Evolutionary conservation across 2,797 vertebrate genomes (phyloP).

Genomic region (Nannoperca obscura): DNA sequence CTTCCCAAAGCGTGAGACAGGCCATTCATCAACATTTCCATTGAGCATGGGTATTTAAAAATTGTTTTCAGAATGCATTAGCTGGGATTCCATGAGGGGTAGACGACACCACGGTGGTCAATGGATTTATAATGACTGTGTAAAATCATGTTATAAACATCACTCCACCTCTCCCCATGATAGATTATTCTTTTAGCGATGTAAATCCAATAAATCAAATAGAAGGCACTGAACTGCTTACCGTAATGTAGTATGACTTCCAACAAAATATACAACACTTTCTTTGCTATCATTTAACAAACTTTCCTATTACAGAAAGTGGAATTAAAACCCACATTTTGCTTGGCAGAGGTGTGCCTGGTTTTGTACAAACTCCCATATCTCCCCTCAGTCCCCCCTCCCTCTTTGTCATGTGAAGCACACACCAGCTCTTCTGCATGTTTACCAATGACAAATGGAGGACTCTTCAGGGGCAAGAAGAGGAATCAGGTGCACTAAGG

Average conservation of each 20-base stretch:
- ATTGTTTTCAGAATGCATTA: constrained; percentile 68
- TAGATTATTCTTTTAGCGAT: constrained; percentile 42
- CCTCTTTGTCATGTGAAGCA: constrained; percentile 51
- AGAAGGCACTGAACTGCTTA: neutral
- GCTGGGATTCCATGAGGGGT: constrained; percentile 51
- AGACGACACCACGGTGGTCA: constrained; percentile 54
- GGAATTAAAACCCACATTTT: constrained; percentile 5
- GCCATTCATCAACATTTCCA: constrained; percentile 78
- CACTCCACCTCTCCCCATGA: constrained; percentile 32
- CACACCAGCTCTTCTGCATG: constrained; percentile 70
- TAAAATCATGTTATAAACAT: constrained; percentile 72
- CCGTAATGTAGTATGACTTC: neutral
- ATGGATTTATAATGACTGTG: constrained; percentile 75
- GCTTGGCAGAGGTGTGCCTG: neutral
- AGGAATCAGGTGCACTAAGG: constrained; percentile 78
- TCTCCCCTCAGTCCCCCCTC: constrained; percentile 14
- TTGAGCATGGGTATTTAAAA: constrained; percentile 75
- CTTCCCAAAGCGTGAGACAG: constrained; percentile 48
- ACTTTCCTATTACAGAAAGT: neutral
- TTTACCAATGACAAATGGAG: constrained; percentile 86
- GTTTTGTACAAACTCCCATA: constrained; percentile 22
- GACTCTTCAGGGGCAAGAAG: constrained; percentile 75
- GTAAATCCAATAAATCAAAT: constrained; percentile 54
- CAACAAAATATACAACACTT: neutral
- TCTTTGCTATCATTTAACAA: neutral